Percentiles rank a stretch among this genome's conserved stretches.
phyloP scores from a whole-genome alignment of 2,888 invertebrate genomes.

The Pandemis heparana region DNA sequence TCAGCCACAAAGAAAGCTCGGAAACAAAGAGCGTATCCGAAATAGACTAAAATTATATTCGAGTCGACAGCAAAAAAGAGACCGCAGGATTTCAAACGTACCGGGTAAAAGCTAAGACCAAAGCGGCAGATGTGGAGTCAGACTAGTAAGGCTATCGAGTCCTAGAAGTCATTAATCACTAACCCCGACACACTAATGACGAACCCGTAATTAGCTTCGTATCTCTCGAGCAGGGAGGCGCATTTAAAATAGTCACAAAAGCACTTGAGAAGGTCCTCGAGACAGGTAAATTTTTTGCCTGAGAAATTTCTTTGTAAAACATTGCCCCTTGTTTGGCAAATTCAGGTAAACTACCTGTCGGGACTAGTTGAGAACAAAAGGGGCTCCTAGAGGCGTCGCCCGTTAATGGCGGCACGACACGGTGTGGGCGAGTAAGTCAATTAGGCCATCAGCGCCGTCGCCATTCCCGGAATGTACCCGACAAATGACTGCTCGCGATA shows the following conservation, averaged over 20 bases:
- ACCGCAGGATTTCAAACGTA: conserved; percentile 12
- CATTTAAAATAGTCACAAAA: conserved; percentile 62
- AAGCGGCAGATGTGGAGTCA: conserved; percentile 48
- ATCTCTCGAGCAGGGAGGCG: conserved; percentile 57
- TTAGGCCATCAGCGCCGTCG: conserved; percentile 83
- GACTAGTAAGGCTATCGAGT: conserved; percentile 55
- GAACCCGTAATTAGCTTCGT: conserved; percentile 66
- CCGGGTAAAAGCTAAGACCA: conserved; percentile 57
- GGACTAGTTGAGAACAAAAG: conserved; percentile 76
- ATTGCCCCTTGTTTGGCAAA: conserved; percentile 65
- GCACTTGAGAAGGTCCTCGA: conserved; percentile 59
- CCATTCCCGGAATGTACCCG: conserved; percentile 83
- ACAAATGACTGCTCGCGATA: conserved; percentile 81
- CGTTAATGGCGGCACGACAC: conserved; percentile 78
- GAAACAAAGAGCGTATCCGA: conserved; percentile 52
- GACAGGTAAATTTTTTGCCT: conserved; percentile 66
- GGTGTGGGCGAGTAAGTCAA: conserved; percentile 84
- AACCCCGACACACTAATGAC: conserved; percentile 66
- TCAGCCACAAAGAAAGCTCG: conserved; percentile 56
- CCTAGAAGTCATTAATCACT: conserved; percentile 69
- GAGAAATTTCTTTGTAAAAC: conserved; percentile 56
- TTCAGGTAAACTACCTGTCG: conserved; percentile 80
- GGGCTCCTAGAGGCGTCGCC: conserved; percentile 76
- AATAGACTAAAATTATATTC: conserved; percentile 42
- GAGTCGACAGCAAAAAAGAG: conserved; percentile 54